Evolutionary conservation across 1,140 invertebrate species (phyloP).

Genomic region (Drosophila rufa): DNA sequence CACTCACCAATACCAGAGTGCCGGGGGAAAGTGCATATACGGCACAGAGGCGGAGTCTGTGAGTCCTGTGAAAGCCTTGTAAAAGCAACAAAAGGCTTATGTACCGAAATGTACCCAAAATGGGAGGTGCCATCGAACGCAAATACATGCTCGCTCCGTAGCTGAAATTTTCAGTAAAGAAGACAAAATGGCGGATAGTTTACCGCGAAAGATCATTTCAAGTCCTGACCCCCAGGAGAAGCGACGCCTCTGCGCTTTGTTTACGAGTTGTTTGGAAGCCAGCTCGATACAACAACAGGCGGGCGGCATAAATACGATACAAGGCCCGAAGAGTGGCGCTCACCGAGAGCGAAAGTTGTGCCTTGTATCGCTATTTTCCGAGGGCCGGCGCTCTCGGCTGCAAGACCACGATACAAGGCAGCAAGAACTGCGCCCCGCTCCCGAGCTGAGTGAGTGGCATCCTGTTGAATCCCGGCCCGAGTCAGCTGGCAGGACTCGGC

Average conservation of each 20-base stretch:
- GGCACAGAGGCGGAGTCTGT: constrained; percentile 79
- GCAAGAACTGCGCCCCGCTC: constrained; percentile 33
- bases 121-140: constrained; percentile 52
- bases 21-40: constrained; percentile 56
- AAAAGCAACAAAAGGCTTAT: constrained; percentile 46
- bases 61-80: constrained; percentile 30
- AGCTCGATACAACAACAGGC: constrained; percentile 61
- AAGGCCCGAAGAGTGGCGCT: constrained; percentile 51
- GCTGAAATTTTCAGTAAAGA: constrained; percentile 10
- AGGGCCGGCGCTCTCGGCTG: constrained; percentile 61
- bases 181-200: constrained; percentile 68
- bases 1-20: constrained; percentile 64
- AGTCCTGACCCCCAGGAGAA: constrained; percentile 18
- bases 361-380: constrained; percentile 73
- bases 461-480: constrained; percentile 62
- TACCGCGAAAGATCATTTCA: constrained; percentile 13
- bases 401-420: constrained; percentile 74
- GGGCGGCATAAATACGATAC: constrained; percentile 62
- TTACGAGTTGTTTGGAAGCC: constrained; percentile 76
- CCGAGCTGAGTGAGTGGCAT: constrained; percentile 32
- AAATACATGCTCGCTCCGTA: constrained; percentile 15
- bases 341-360: constrained; percentile 69
- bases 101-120: constrained; percentile 43
- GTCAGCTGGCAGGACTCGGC: constrained; percentile 53
- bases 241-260: constrained; percentile 76